Percentiles rank a stretch among this genome's conserved stretches.
Conservation (phyloP, 2,888 invertebrate species). For the Ormyrus nitidulus region DNA sequence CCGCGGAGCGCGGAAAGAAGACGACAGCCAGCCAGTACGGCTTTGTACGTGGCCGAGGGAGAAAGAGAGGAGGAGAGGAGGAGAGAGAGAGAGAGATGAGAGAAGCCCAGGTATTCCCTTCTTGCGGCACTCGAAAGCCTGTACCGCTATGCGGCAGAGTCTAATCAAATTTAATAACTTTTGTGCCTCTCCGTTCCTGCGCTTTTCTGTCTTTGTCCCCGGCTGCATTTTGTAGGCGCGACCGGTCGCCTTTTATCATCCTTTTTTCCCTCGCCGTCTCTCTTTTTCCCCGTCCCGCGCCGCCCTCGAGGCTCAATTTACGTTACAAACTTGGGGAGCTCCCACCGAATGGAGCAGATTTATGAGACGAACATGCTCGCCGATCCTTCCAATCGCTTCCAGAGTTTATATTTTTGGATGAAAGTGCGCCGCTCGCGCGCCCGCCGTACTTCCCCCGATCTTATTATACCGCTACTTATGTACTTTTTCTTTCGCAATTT, state of each 20-base stretch:
- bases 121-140: constrained; percentile 58
- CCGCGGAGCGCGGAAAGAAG: constrained; percentile 44
- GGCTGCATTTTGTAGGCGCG: constrained; percentile 50
- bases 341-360: constrained; percentile 66
- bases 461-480: constrained; percentile 17
- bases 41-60: not conserved
- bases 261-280: constrained; percentile 41
- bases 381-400: constrained; percentile 64
- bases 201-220: constrained; percentile 35
- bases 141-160: constrained; percentile 66
- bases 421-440: constrained; percentile 9
- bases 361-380: constrained; percentile 68
- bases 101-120: constrained; percentile 65
- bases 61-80: not conserved
- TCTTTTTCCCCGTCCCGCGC: constrained; percentile 25
- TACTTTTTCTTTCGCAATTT: constrained; percentile 19
- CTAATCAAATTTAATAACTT: constrained; percentile 75
- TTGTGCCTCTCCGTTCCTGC: constrained; percentile 62
- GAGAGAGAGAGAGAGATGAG: constrained; percentile 2
- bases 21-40: not conserved
- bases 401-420: constrained; percentile 63
- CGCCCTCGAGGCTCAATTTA: constrained; percentile 44
- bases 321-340: constrained; percentile 66
- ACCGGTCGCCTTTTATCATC: not conserved
- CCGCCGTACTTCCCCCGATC: not conserved